A percentile compares a stretch with the other conserved stretches of the same genome.
Evolutionary conservation across 2,888 invertebrate genomes (phyloP).

Genomic region (Clunio marinus): DNA sequence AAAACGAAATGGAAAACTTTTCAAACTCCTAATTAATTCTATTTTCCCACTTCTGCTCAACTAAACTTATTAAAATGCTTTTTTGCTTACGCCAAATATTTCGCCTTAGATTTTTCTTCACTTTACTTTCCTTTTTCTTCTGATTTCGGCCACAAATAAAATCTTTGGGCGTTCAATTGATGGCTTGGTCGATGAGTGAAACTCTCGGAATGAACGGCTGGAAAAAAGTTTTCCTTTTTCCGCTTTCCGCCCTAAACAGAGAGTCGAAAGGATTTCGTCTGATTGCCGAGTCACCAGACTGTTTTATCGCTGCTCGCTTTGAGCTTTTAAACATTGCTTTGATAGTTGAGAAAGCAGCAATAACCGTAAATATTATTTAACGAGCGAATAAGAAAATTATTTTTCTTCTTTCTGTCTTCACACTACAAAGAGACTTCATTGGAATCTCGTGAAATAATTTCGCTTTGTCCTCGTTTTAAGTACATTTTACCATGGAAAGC

Average conservation of each 20-base stretch:
- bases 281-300: neutral
- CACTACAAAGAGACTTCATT: constrained; percentile 8
- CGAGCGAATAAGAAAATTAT: constrained; percentile 11
- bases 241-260: neutral
- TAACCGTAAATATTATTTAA: constrained; percentile 27
- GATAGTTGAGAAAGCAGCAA: constrained; percentile 23
- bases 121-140: neutral
- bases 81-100: neutral
- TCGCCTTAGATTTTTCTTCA: neutral
- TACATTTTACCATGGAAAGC: neutral
- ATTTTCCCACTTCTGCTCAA: constrained; percentile 9
- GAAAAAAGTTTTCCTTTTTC: neutral
- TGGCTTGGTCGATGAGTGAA: neutral
- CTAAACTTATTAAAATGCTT: constrained; percentile 18
- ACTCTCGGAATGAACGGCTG: neutral
- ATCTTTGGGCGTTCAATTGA: neutral
- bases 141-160: neutral
- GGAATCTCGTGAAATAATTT: constrained; percentile 18
- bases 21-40: constrained; percentile 19
- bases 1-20: neutral
- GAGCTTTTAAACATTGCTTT: neutral
- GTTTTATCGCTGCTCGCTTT: neutral
- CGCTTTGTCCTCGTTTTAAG: constrained; percentile 15
- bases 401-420: neutral
- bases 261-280: neutral